Evolutionary conservation across 2,797 vertebrate genomes (phyloP), one percentile per base, ranked within the genome.

Genomic region (Zalophus californianus): DNA sequence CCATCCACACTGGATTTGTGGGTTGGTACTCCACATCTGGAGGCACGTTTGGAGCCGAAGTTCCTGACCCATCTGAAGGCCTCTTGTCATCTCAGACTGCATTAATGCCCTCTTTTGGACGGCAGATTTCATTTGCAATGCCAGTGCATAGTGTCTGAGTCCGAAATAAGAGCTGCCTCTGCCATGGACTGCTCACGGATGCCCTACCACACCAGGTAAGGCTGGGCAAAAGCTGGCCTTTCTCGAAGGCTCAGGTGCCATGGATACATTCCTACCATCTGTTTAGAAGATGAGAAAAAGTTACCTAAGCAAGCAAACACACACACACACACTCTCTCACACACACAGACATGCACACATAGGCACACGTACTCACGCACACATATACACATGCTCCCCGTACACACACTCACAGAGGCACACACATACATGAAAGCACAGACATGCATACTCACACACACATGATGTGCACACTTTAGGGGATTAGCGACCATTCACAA

Each of bases 401-500:
- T 18, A 48, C 12, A 84, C 20, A 64, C 58, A 21, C 29, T 9
- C 38, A 86, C 32, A 68, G 32, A 38, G 32, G 62, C 14, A 35
- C 44, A 79, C 29, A 12, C n/a, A 38, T 10, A 27, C 78, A 0
- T 25, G 50, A 72, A 35, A 35, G 18, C n/a, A 68, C n/a, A 35
- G n/a, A 68, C 20, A 20, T 68, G 18, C 66, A 68, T 68, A 35
- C n/a, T 68, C n/a, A 35, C 66, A 68, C 66, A 68, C 66, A 68
- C 4, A 2, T 68, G 66, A 66, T 50, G 38, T 41, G 16, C 41
- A 73, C n/a, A 41, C 21, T 64, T 70, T 29, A 82, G 60, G 7
- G 58, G 20, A 29, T 58, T 44, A 73, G 38, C 62, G 60, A 20
- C n/a, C 62, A 58, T 96, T 93, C 78, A 32, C 79, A n/a, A 48